phyloP scores from a whole-genome alignment of 23 tunicate species.

The Styela clava region DNA sequence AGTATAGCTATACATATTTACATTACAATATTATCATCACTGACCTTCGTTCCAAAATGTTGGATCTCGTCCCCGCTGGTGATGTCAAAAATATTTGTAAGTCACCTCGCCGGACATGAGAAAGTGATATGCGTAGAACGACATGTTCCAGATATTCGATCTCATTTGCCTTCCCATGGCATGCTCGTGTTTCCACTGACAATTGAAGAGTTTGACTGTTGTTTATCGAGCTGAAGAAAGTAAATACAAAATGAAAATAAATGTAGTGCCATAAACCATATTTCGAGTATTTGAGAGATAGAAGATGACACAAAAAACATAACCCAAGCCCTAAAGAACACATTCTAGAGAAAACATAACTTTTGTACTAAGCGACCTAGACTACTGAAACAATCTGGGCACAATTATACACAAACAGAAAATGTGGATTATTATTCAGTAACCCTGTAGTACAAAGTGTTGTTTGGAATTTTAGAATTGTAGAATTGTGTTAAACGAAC shows the following conservation, averaged over 20 bases:
- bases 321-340: no score
- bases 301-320: no score
- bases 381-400: no score
- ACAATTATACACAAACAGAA: no score
- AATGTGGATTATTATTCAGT: no score
- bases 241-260: not conserved
- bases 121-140: slow-evolving; percentile 56
- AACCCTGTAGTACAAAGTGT: no score
- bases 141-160: slow-evolving; percentile 86
- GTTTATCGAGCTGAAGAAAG: not conserved
- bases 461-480: no score
- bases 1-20: not conserved
- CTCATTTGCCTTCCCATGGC: slow-evolving; percentile 53
- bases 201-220: not conserved
- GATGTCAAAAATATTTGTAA: slow-evolving; percentile 70
- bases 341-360: no score
- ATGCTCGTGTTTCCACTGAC: slow-evolving; percentile 56
- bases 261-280: not conserved
- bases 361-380: no score
- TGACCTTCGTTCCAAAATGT: slow-evolving; percentile 75
- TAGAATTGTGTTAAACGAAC: no score
- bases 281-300: no score
- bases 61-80: slow-evolving; percentile 85
- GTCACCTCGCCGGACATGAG: slow-evolving; percentile 65
- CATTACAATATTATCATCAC: not conserved